These are phyloP conservation scores for Varanus komodoensis DNA, from an alignment of 2,113 vertebrate species.

Conservation along the genomic window DNA sequence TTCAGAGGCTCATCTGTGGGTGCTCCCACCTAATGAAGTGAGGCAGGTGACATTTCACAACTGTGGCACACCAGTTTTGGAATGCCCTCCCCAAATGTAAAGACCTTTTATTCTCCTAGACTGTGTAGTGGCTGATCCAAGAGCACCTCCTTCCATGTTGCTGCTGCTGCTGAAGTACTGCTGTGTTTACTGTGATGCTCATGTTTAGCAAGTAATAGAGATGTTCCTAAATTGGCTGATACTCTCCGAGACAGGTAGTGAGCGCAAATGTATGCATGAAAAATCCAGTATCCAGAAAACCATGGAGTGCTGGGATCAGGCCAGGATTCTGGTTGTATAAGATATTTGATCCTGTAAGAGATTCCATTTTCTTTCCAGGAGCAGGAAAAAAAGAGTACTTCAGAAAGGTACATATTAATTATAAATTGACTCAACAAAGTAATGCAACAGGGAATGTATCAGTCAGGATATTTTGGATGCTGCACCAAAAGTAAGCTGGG, in stretches of 20 bases:
- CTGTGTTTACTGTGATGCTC: too few relatives aligned
- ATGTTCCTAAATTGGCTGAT: neutral
- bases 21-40: too few relatives aligned
- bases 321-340: neutral
- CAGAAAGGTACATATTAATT: neutral
- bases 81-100: too few relatives aligned
- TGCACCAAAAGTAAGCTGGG: neutral
- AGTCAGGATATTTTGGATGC: neutral
- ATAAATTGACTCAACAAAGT: neutral
- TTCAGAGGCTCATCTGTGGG: too few relatives aligned
- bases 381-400: neutral
- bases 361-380: too few relatives aligned
- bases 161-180: too few relatives aligned
- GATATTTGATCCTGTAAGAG: neutral
- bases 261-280: neutral
- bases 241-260: neutral
- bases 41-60: too few relatives aligned
- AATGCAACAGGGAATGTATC: neutral
- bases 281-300: neutral
- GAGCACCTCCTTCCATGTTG: too few relatives aligned
- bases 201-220: neutral
- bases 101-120: too few relatives aligned
- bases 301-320: neutral
- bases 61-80: too few relatives aligned
- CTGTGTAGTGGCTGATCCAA: too few relatives aligned